These are phyloP conservation scores for Hoplodrina blanda DNA, from an alignment of 2,888 invertebrate species.

Conservation along the genomic window DNA sequence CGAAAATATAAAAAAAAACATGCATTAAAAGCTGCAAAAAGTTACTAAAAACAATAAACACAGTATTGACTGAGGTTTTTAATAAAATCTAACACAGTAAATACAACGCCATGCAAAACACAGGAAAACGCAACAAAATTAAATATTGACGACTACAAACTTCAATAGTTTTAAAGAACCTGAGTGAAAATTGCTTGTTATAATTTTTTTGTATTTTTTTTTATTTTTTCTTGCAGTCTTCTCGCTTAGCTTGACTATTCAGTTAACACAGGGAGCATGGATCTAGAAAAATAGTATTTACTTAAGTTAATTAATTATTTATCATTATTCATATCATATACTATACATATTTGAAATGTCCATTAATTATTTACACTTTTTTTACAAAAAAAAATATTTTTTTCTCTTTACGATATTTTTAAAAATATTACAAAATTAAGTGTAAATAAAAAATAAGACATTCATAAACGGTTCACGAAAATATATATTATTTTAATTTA, in stretches of 20 bases:
- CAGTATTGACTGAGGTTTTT: background rate
- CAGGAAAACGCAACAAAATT: conserved; percentile 59
- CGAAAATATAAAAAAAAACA: conserved; percentile 17
- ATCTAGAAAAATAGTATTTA: conserved; percentile 90
- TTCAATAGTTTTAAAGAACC: conserved; percentile 82
- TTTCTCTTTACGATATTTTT: background rate
- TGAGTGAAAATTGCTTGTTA: conserved; percentile 79
- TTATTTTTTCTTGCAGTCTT: conserved; percentile 87
- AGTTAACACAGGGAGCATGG: conserved; percentile 95
- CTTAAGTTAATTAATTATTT: conserved; percentile 44
- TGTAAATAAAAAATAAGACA: conserved; percentile 42
- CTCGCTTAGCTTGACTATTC: conserved; percentile 92
- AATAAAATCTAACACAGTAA: background rate
- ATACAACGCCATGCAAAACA: conserved; percentile 62
- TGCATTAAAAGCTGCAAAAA: conserved; percentile 38
- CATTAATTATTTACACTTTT: conserved; percentile 39
- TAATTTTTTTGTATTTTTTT: conserved; percentile 68
- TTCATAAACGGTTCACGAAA: conserved; percentile 4
- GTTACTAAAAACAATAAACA: background rate
- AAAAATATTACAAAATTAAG: background rate
- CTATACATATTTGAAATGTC: conserved; percentile 11
- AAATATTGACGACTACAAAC: conserved; percentile 77
- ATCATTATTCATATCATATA: background rate
- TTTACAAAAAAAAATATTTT: background rate
- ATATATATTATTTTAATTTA: conserved; percentile 9